phyloP scores from a whole-genome alignment of 37 sponge, comb jelly and placozoan genomes.

The Dysidea cf. avara region DNA sequence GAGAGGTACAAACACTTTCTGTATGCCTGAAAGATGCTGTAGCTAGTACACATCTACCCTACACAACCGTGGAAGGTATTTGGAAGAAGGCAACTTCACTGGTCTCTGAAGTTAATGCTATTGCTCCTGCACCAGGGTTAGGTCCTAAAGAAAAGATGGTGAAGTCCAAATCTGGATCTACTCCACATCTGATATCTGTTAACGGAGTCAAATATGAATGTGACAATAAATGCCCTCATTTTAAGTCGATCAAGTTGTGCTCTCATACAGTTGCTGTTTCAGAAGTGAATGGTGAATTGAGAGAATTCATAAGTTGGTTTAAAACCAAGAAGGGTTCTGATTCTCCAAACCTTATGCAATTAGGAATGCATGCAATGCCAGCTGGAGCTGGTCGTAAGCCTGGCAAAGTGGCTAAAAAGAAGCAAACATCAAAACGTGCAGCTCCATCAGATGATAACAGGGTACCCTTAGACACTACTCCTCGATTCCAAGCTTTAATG shows the following conservation, averaged over 20 bases:
- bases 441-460: background rate
- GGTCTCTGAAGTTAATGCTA: background rate
- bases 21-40: background rate
- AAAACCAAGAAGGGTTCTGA: background rate
- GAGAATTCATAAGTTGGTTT: slow-evolving; percentile 16
- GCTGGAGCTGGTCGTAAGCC: slow-evolving; percentile 33
- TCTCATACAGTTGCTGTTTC: slow-evolving; percentile 37
- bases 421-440: too few relatives aligned
- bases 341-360: slow-evolving; percentile 1
- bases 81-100: slow-evolving; percentile 13
- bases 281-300: slow-evolving; percentile 11
- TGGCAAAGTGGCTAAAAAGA: slow-evolving; percentile 5
- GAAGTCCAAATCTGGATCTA: slow-evolving; percentile 6
- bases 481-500: too few relatives aligned
- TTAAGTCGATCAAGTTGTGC: slow-evolving; percentile 13
- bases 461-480: background rate
- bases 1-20: too few relatives aligned
- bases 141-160: slow-evolving; percentile 13
- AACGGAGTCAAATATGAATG: slow-evolving; percentile 4
- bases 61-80: slow-evolving; percentile 13
- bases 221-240: slow-evolving; percentile 25
- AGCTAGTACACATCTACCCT: slow-evolving; percentile 2
- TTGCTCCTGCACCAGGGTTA: slow-evolving; percentile 26
- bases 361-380: slow-evolving; percentile 26
- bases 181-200: slow-evolving; percentile 1